A percentile compares a stretch with the other conserved stretches of the same genome.
These are phyloP conservation scores for Tychaedon coryphoeus DNA, from an alignment of 2,113 vertebrate species.

Conservation along the genomic window DNA sequence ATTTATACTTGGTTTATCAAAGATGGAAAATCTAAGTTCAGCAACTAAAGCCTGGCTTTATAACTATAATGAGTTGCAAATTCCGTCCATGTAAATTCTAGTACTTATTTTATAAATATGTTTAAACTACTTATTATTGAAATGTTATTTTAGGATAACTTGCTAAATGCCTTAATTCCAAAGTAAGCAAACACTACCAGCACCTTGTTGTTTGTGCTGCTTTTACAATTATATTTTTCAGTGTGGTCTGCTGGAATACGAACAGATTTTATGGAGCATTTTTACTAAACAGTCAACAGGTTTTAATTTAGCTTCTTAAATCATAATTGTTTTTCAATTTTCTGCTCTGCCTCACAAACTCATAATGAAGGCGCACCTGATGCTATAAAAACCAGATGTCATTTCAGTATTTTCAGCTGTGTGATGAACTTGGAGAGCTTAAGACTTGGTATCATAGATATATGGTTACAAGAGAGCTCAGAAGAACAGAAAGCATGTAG, in stretches of 20 bases:
- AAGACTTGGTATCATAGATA: background rate
- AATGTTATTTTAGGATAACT: background rate
- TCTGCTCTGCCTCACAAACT: slow-evolving; percentile 24
- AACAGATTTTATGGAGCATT: slow-evolving; percentile 17
- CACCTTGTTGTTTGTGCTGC: background rate
- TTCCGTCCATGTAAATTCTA: background rate
- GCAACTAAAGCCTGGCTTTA: background rate
- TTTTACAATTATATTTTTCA: background rate
- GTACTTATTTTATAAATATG: background rate
- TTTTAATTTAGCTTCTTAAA: slow-evolving; percentile 56
- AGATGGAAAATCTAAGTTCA: background rate
- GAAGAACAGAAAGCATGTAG: background rate
- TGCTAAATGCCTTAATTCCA: background rate
- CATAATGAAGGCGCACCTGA: slow-evolving; percentile 52
- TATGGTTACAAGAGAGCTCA: background rate
- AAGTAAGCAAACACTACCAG: background rate
- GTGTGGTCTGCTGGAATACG: background rate
- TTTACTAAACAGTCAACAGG: slow-evolving; percentile 35
- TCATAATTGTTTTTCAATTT: slow-evolving; percentile 44
- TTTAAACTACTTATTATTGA: background rate
- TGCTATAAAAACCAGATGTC: slow-evolving; percentile 55
- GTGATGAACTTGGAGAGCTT: background rate
- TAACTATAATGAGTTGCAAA: background rate
- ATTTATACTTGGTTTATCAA: background rate
- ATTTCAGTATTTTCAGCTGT: background rate